Percentiles rank a stretch among this genome's conserved stretches.
Evolutionary conservation across 2,888 invertebrate species (phyloP).

Genomic region (Apamea crenata): DNA sequence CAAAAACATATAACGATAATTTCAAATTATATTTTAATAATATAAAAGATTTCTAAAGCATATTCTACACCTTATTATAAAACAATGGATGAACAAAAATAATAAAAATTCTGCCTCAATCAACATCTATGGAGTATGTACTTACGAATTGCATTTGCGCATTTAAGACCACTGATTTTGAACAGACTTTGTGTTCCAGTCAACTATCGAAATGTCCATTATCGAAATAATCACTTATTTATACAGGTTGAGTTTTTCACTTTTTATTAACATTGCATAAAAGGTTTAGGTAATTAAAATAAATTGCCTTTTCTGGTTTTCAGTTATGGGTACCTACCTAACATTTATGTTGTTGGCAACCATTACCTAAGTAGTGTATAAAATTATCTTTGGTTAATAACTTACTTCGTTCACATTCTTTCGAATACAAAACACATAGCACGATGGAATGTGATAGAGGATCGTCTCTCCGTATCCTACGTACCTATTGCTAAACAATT

Average conservation of each 20-base stretch:
- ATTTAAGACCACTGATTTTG: neutral
- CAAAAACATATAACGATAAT: neutral
- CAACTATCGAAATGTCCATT: neutral
- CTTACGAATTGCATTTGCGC: neutral
- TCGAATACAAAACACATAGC: neutral
- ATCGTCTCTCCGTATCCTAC: neutral
- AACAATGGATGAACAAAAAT: constrained; percentile 2
- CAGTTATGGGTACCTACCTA: neutral
- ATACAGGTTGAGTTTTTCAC: neutral
- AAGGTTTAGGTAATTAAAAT: neutral
- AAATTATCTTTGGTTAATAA: constrained; percentile 57
- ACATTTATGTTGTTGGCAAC: neutral
- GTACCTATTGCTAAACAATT: neutral
- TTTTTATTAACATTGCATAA: neutral
- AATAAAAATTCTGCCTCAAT: constrained; percentile 11
- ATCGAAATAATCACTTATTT: neutral
- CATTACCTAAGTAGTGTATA: constrained; percentile 10
- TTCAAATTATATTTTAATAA: constrained; percentile 1
- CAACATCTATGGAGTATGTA: constrained; percentile 2
- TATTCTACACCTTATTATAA: neutral
- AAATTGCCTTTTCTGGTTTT: neutral
- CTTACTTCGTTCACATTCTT: constrained; percentile 19
- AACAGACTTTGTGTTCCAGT: neutral
- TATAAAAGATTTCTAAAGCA: neutral
- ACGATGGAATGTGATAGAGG: neutral